Conservation (phyloP, 2,888 invertebrate genomes). For the Isotomurus palustris region DNA sequence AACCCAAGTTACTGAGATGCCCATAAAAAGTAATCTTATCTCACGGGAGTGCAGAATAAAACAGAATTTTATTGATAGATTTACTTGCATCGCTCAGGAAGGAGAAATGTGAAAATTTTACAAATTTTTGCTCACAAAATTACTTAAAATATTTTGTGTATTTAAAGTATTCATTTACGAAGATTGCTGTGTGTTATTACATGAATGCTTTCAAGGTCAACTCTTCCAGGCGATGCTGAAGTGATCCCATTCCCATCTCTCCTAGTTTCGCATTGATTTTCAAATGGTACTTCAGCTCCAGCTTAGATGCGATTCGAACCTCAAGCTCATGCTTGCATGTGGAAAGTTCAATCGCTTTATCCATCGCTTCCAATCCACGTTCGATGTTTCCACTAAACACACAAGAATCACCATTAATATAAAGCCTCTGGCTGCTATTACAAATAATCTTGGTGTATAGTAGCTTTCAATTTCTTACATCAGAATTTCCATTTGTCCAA, state of each 20-base stretch:
- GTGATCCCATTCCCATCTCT: conserved; percentile 5
- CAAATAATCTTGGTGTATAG: background rate
- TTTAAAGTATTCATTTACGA: no score
- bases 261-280: conserved; percentile 15
- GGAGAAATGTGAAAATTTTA: no score
- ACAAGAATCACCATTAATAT: background rate
- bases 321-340: conserved; percentile 17
- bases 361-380: conserved; percentile 17
- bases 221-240: background rate
- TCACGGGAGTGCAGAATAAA: no score
- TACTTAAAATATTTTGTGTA: no score
- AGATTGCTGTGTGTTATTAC: no score
- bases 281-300: conserved; percentile 17
- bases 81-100: no score
- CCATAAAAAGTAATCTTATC: no score
- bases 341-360: conserved; percentile 20
- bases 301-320: conserved; percentile 17
- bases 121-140: no score
- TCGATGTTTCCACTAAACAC: conserved; percentile 21
- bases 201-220: background rate
- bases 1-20: no score
- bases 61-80: no score
- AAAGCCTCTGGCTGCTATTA: background rate
- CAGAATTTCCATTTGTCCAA: conserved; percentile 18
- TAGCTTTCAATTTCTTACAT: conserved; percentile 19